Evolutionary conservation across 1,140 invertebrate genomes (phyloP).

Genomic region (Pseudomyrmex flavicornis): DNA sequence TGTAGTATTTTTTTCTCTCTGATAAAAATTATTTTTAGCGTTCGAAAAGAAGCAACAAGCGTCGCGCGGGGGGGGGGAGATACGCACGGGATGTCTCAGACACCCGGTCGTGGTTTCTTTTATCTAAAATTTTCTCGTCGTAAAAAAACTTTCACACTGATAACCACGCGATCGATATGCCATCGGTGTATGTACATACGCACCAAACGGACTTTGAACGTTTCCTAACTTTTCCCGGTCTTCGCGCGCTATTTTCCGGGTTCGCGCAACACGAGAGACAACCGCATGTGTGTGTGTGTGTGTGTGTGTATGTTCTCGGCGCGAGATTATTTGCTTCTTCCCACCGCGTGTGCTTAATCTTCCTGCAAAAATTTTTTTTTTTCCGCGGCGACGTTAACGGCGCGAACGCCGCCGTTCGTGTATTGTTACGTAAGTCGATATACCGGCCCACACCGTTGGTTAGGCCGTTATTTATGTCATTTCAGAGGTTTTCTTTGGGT

Average conservation of each 20-base stretch:
- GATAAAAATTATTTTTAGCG: not conserved
- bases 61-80: not conserved
- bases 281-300: too few species aligned
- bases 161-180: slow-evolving; percentile 1
- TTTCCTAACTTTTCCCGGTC: slow-evolving; percentile 25
- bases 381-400: not conserved
- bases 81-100: not conserved
- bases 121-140: slow-evolving; percentile 8
- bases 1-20: too few species aligned
- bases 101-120: not conserved
- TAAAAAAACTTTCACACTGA: slow-evolving; percentile 24
- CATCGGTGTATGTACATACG: not conserved
- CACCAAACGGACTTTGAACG: not conserved
- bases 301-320: not conserved
- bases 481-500: slow-evolving; percentile 85
- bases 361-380: slow-evolving; percentile 44
- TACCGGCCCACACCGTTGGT: slow-evolving; percentile 58
- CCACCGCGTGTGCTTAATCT: slow-evolving; percentile 38
- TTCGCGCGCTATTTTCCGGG: not conserved
- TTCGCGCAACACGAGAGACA: not conserved
- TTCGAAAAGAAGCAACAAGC: not conserved
- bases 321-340: slow-evolving; percentile 14
- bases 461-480: slow-evolving; percentile 83
- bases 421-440: slow-evolving; percentile 75
- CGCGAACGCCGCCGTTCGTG: not conserved